These are phyloP conservation scores for Neoitamus cyanurus DNA, from an alignment of 2,888 invertebrate species.

Conservation along the genomic window DNA sequence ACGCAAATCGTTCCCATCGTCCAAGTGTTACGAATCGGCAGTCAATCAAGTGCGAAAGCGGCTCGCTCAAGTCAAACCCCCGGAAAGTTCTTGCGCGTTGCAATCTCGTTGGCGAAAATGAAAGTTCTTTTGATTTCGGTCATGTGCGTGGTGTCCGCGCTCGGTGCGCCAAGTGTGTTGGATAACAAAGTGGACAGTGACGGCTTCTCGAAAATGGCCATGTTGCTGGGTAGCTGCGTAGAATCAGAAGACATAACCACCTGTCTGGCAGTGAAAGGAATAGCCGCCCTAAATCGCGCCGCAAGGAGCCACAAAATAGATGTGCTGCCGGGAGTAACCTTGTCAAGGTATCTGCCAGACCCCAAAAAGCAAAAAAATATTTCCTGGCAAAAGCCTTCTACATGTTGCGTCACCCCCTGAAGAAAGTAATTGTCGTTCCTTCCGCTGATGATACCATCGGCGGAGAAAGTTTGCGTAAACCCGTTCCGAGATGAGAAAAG, in stretches of 20 bases:
- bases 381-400: neutral
- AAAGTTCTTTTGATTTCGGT: conserved; percentile 63
- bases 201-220: conserved; percentile 60
- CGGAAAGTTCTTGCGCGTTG: conserved; percentile 6
- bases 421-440: conserved; percentile 13
- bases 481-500: neutral
- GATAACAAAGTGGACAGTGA: conserved; percentile 56
- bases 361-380: neutral
- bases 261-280: conserved; percentile 72
- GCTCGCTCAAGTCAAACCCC: neutral
- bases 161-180: conserved; percentile 60
- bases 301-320: conserved; percentile 70
- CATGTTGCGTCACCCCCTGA: neutral
- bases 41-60: conserved; percentile 27
- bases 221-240: conserved; percentile 65
- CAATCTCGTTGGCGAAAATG: conserved; percentile 53
- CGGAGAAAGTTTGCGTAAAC: conserved; percentile 7
- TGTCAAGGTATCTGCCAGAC: conserved; percentile 67
- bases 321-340: conserved; percentile 70
- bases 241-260: conserved; percentile 68
- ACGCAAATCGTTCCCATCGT: conserved; percentile 65
- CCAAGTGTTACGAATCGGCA: conserved; percentile 59
- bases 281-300: conserved; percentile 70
- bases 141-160: conserved; percentile 59
- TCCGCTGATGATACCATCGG: neutral